phyloP scores from a whole-genome alignment of 1,140 invertebrate genomes.

The Hestina assimilis region DNA sequence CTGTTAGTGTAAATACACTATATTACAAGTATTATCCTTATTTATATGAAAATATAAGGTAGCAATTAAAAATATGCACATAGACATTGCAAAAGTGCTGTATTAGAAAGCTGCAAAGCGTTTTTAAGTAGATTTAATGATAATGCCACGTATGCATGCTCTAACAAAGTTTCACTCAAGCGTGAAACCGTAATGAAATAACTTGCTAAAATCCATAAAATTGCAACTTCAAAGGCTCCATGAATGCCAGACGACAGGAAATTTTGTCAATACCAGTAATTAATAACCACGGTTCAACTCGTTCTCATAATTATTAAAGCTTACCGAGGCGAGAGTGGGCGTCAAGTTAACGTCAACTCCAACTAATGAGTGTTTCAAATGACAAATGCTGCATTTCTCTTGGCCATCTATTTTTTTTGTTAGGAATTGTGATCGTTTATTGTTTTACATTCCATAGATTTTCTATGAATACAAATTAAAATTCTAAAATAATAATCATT shows the following conservation, averaged over 20 bases:
- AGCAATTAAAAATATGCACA: too few relatives aligned
- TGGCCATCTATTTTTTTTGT: constrained; percentile 45
- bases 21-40: too few relatives aligned
- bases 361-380: constrained; percentile 70
- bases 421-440: constrained; percentile 29
- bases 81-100: background rate
- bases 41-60: too few relatives aligned
- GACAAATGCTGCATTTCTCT: constrained; percentile 69
- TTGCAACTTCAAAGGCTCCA: constrained; percentile 49
- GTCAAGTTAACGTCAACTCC: constrained; percentile 72
- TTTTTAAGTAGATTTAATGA: background rate
- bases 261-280: constrained; percentile 73
- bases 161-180: constrained; percentile 10
- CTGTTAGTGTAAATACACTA: background rate
- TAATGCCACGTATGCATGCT: background rate
- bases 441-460: too few relatives aligned
- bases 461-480: too few relatives aligned
- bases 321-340: constrained; percentile 55
- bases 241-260: constrained; percentile 45
- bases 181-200: constrained; percentile 30
- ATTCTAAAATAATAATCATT: too few relatives aligned
- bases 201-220: constrained; percentile 50
- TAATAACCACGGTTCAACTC: constrained; percentile 57
- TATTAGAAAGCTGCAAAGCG: background rate
- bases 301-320: constrained; percentile 73